phyloP scores from a whole-genome alignment of 2,888 invertebrate species.

The Ecliptopera silaceata region DNA sequence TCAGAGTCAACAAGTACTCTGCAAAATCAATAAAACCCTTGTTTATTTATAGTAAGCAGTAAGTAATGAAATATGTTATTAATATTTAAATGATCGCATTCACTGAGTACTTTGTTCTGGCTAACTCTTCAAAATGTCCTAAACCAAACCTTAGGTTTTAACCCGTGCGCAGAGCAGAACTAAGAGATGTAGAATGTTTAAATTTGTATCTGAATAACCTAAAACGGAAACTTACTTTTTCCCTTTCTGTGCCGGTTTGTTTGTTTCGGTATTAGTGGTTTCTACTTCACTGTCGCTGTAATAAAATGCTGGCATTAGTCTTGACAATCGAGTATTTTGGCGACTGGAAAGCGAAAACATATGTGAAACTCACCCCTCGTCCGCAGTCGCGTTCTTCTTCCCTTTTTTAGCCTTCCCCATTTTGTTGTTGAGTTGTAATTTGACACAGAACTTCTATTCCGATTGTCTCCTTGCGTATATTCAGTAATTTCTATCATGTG shows the following conservation, averaged over 20 bases:
- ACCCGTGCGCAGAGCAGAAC: neutral
- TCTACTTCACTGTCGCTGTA: slow-evolving; percentile 86
- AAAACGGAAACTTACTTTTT: slow-evolving; percentile 72
- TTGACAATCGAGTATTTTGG: slow-evolving; percentile 29
- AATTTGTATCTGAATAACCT: slow-evolving; percentile 57
- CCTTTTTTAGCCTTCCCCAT: slow-evolving; percentile 94
- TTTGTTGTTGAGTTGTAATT: slow-evolving; percentile 59
- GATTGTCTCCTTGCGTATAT: slow-evolving; percentile 63
- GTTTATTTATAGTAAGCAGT: neutral
- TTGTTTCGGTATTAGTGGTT: slow-evolving; percentile 67
- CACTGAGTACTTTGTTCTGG: no score
- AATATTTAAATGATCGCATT: no score
- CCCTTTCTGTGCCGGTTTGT: slow-evolving; percentile 67
- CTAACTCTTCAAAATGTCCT: no score
- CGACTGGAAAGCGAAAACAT: slow-evolving; percentile 51
- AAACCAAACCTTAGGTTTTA: no score
- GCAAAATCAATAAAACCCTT: slow-evolving; percentile 25
- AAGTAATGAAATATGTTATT: no score
- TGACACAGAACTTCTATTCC: slow-evolving; percentile 71
- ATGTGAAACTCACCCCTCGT: slow-evolving; percentile 86
- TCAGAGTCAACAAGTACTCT: slow-evolving; percentile 71
- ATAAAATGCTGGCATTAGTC: slow-evolving; percentile 43
- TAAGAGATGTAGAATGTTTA: neutral
- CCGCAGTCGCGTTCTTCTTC: slow-evolving; percentile 89
- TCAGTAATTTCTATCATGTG: slow-evolving; percentile 78